phyloP scores from a whole-genome alignment of 2,888 invertebrate species.

The Leptinotarsa haldemani region DNA sequence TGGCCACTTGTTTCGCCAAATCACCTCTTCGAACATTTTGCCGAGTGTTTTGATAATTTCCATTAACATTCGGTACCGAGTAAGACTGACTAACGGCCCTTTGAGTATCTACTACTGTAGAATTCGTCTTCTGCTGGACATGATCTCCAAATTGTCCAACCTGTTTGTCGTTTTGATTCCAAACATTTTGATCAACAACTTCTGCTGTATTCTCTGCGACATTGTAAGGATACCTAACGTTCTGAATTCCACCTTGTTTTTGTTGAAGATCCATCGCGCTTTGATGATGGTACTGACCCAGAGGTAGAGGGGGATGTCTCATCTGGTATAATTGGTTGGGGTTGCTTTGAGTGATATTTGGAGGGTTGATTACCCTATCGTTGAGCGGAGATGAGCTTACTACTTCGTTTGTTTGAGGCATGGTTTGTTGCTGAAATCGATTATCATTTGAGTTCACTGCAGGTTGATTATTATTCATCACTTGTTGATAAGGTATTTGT shows the following conservation, averaged over 20 bases:
- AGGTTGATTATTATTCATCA: background rate
- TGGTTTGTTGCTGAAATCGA: background rate
- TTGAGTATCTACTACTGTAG: background rate
- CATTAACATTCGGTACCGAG: conserved; percentile 10
- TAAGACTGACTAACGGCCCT: conserved; percentile 3
- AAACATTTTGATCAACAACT: background rate
- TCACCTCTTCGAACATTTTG: background rate
- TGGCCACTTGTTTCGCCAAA: background rate
- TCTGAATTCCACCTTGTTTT: background rate
- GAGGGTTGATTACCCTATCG: background rate
- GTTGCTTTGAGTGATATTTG: background rate
- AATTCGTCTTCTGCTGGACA: background rate
- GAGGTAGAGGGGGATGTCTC: background rate
- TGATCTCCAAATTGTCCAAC: background rate
- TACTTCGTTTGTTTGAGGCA: background rate
- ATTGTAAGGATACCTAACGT: background rate
- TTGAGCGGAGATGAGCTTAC: background rate
- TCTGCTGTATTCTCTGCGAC: background rate
- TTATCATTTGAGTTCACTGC: background rate
- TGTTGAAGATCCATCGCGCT: conserved; percentile 8
- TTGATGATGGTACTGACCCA: conserved; percentile 2
- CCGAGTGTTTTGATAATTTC: background rate
- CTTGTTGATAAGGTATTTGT: no score
- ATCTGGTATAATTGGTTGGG: conserved; percentile 7
- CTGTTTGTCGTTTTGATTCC: background rate